Evolutionary conservation across 2,113 vertebrate genomes (phyloP).

Genomic region (Pterophyllum scalare): DNA sequence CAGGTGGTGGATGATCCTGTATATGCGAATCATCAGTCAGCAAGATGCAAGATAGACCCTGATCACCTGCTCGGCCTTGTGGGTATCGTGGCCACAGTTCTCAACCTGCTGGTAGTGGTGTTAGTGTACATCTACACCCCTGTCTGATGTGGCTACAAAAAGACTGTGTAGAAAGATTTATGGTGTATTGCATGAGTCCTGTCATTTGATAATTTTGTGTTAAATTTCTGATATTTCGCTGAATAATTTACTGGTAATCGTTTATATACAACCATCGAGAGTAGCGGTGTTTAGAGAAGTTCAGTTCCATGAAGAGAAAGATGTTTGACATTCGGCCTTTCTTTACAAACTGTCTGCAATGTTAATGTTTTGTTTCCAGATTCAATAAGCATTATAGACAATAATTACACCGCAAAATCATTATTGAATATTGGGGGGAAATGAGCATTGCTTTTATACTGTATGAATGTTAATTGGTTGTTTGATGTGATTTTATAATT

Average conservation of each 20-base stretch:
- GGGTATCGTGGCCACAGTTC: constrained; percentile 45
- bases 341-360: neutral
- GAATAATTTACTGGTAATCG: neutral
- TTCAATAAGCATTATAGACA: neutral
- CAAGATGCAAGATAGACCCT: constrained; percentile 23
- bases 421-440: neutral
- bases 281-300: neutral
- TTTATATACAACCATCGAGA: neutral
- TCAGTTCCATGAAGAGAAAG: neutral
- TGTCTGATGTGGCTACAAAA: constrained; percentile 6
- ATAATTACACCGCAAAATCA: neutral
- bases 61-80: constrained; percentile 48
- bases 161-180: neutral
- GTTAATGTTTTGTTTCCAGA: neutral
- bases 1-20: neutral
- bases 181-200: neutral
- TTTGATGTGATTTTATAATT: neutral
- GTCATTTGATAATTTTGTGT: neutral
- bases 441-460: neutral
- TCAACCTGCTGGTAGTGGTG: constrained; percentile 62
- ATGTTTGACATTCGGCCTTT: neutral
- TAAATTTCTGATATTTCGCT: neutral
- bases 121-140: constrained; percentile 54
- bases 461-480: neutral
- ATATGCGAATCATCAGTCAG: neutral